phyloP scores from a whole-genome alignment of 2,888 invertebrate species.

The Sphinx pinastri region DNA sequence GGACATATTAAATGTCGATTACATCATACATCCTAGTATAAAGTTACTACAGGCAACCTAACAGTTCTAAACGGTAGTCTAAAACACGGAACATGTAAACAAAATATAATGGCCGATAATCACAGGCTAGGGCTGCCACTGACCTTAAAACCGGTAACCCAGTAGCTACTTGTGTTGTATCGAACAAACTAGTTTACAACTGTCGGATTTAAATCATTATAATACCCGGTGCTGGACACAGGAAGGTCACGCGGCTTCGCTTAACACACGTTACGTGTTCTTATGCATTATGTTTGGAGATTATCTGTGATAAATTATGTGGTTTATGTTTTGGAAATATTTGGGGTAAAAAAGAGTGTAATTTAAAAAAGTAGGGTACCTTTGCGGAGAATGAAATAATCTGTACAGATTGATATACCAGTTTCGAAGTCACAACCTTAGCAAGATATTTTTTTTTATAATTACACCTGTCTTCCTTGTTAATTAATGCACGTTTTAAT shows the following conservation, averaged over 20 bases:
- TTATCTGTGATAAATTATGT: background rate
- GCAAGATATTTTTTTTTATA: no score
- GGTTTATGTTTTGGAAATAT: background rate
- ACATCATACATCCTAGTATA: no score
- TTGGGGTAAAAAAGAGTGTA: background rate
- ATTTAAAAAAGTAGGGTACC: background rate
- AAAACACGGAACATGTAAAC: constrained; percentile 23
- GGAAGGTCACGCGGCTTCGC: constrained; percentile 26
- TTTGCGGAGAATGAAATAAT: no score
- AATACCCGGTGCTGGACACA: constrained; percentile 24
- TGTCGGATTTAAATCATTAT: constrained; percentile 28
- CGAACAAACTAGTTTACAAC: constrained; percentile 26
- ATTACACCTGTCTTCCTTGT: no score
- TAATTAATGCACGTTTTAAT: no score
- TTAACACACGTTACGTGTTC: constrained; percentile 18
- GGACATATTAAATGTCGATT: no score
- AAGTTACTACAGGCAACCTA: background rate
- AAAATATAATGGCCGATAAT: constrained; percentile 30
- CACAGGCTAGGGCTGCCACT: constrained; percentile 31
- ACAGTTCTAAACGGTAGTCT: background rate
- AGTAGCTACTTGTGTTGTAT: constrained; percentile 27
- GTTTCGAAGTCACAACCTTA: no score
- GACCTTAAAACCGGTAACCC: constrained; percentile 29
- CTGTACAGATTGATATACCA: no score
- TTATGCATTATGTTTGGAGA: constrained; percentile 1